Evolutionary conservation across 2,888 invertebrate genomes (phyloP), one percentile per base, ranked within the genome.

Genomic region (Mechanitis messenoides): DNA sequence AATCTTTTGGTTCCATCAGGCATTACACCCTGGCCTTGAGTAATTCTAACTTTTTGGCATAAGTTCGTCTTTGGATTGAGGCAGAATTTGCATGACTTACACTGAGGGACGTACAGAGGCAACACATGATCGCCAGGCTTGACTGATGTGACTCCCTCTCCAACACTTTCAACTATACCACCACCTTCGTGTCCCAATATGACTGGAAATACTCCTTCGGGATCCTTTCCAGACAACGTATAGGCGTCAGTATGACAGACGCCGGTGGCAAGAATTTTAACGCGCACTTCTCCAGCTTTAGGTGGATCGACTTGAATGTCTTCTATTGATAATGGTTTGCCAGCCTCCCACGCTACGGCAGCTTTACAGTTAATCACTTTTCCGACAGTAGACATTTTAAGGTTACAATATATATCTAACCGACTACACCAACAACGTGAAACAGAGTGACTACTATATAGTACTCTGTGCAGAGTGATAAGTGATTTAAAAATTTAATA

Each of bases 111-210:
- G 79, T 99, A 99, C 35, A 98, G 85, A 0, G 99, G 98, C 67
- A 99, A 93, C n/a, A 99, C 99, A 86, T 98, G 97, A 83, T 99
- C 99, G 80, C 98, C 98, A 46, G 94, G 92, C 75, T 95, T 92
- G 47, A 98, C 95, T 57, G 93, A 92, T 0, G 95, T 96, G 0
- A 98, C 98, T 28, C 95, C 97, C 75, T 95, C 95, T 0, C 99
- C 99, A 56, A 99, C 92, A 83, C 98, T 98, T 84, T 98, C 99
- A n/a, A 99, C 98, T 72, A 98, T 92, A 46, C 98, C 98, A 61
- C 94, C 95, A 45, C 99, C 99, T 87, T 99, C 99, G 77, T 99
- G 99, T 0, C 99, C 99, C 56, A 99, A 91, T 69, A 99, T 90
- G 3, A 96, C 95, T 0, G 99, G 99, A 75, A 98, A 98, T 12